Base-by-base conservation (phyloP, 2,113 vertebrate genomes). In the Oreochromis tanganicae region DNA sequence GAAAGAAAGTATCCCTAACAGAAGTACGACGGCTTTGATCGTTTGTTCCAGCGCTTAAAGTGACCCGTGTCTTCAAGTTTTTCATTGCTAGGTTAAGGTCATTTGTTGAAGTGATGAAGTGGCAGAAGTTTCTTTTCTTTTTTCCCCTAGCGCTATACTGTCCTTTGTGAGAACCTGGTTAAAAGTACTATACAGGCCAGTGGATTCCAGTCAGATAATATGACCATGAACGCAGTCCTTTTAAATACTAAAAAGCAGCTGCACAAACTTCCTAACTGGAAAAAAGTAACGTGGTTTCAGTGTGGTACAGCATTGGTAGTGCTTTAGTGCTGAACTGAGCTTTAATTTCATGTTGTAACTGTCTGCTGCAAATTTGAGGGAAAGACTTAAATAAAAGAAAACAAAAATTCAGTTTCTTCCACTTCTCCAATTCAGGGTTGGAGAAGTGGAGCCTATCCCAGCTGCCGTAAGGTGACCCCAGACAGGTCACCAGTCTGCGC, bases 81-180 rank as follows among this genome's bases (percentile, higher is more conserved):
- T 19, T 55, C 78, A 55, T 36, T 32, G 48, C 46, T 78, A 78
- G 50, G n/a, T 36, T 55, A 80, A 56, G 50, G 57, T 66, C 4
- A 29, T 52, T 63, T 9, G 9, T 48, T 34, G 17, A 52, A 52
- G 27, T 52, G 46, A 52, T n/a, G 46, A 52, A 52, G 17, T 52
- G 24, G 71, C 16, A 32, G 43, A 29, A 50, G 43, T 78, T 50
- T 48, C 3, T 27, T 19, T 48, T 46, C 10, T 50, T 2, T 5
- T 0, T 2, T 5, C 14, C 27, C 6, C 27, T 3, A n/a, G 46
- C 27, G 2, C 46, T 50, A 32, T 78, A 78, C 24, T 32, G 17
- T 32, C 43, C 24, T 48, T 48, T n/a, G 71, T 19, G 10, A 78
- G 73, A 78, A 52, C 27, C 6, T n/a, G 46, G 46, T 78, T 50